A percentile compares a stretch with the other conserved stretches of the same genome.
Conservation (phyloP, 2,888 invertebrate species). For the Stenurella melanura region DNA sequence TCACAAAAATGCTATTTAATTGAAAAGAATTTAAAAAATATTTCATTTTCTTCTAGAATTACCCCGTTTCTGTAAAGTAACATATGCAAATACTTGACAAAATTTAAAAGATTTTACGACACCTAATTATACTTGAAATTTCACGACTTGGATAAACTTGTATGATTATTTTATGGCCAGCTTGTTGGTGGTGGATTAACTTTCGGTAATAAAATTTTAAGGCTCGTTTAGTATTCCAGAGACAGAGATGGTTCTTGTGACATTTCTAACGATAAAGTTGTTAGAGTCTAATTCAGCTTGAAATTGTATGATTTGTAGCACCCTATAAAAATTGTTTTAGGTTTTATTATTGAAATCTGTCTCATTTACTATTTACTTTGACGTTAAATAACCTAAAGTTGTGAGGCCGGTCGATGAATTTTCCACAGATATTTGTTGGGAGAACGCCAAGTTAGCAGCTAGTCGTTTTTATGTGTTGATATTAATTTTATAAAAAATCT, state of each 20-base stretch:
- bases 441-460: no score
- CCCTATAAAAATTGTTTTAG: neutral
- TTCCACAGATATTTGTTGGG: neutral
- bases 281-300: neutral
- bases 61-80: no score
- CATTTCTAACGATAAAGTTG: neutral
- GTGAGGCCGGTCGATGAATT: neutral
- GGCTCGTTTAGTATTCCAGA: neutral
- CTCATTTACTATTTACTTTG: neutral
- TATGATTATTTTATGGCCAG: slow-evolving; percentile 1
- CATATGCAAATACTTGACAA: neutral
- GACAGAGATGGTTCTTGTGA: neutral
- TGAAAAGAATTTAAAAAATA: no score
- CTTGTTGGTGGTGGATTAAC: slow-evolving; percentile 1
- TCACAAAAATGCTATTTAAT: no score
- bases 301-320: neutral
- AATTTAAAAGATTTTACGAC: neutral
- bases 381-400: neutral
- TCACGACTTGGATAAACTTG: neutral
- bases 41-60: no score
- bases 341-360: neutral
- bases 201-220: neutral
- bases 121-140: neutral
- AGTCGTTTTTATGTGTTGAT: no score
- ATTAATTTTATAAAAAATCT: no score